Evolutionary conservation across 2,888 invertebrate genomes (phyloP).

Genomic region (Dasypogon diadema): DNA sequence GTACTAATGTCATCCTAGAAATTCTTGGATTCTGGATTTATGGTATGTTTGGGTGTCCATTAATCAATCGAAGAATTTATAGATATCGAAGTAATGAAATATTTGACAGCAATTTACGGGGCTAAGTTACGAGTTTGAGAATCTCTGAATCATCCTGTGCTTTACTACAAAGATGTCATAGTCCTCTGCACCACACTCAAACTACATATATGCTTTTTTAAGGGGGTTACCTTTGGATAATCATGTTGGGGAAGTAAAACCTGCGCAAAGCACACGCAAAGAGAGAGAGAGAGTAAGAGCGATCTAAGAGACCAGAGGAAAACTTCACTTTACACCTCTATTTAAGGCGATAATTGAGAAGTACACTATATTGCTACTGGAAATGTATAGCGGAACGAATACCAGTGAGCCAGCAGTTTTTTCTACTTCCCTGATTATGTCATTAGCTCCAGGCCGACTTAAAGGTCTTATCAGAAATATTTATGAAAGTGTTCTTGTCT

Average conservation of each 20-base stretch:
- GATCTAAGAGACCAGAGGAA: too few relatives aligned
- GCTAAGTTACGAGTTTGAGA: slow-evolving; percentile 7
- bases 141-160: slow-evolving; percentile 4
- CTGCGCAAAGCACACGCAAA: slow-evolving; percentile 4
- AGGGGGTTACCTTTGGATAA: slow-evolving; percentile 1
- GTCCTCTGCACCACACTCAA: not conserved
- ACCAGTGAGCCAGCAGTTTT: slow-evolving; percentile 36
- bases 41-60: slow-evolving; percentile 21
- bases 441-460: slow-evolving; percentile 38
- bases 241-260: not conserved
- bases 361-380: slow-evolving; percentile 33
- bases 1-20: slow-evolving; percentile 13
- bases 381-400: slow-evolving; percentile 23
- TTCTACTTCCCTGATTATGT: slow-evolving; percentile 37
- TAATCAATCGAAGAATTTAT: slow-evolving; percentile 42
- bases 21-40: slow-evolving; percentile 37
- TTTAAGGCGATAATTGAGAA: slow-evolving; percentile 42
- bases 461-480: slow-evolving; percentile 36
- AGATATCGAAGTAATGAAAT: slow-evolving; percentile 27
- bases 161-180: not conserved
- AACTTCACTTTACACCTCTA: too few relatives aligned
- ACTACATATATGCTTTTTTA: not conserved
- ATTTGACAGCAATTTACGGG: slow-evolving; percentile 14
- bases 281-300: too few relatives aligned
- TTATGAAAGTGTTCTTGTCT: slow-evolving; percentile 5